These are phyloP conservation scores for Hyposoter didymator DNA, from an alignment of 2,888 invertebrate genomes.

Conservation along the genomic window DNA sequence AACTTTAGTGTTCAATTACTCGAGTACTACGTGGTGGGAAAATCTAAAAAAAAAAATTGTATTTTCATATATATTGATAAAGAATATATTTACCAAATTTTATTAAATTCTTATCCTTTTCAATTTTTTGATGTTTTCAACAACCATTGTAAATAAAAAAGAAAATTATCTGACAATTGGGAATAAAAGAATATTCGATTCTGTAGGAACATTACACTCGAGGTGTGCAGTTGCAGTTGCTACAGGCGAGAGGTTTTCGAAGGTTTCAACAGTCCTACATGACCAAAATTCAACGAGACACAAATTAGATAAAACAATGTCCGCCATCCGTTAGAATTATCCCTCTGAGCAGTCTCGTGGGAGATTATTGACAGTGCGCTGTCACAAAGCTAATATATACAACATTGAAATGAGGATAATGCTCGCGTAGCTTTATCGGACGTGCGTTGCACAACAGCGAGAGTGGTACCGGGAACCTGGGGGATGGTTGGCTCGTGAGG, in stretches of 20 bases:
- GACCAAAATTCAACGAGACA: background rate
- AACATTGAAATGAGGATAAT: conserved; percentile 58
- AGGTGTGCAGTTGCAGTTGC: background rate
- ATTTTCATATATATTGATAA: too few relatives aligned
- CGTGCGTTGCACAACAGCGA: conserved; percentile 36
- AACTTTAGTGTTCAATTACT: too few relatives aligned
- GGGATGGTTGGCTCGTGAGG: conserved; percentile 28
- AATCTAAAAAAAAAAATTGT: too few relatives aligned
- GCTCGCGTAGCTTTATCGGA: conserved; percentile 53
- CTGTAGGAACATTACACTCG: background rate
- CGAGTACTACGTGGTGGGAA: too few relatives aligned
- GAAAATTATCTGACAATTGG: too few relatives aligned
- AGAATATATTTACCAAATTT: too few relatives aligned
- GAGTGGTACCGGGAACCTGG: background rate
- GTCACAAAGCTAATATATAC: conserved; percentile 39
- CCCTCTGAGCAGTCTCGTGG: conserved; percentile 10
- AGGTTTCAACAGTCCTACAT: background rate
- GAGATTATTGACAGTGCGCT: conserved; percentile 41
- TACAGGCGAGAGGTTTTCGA: background rate
- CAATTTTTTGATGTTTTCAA: too few relatives aligned
- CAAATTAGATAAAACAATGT: conserved; percentile 45
- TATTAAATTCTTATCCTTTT: too few relatives aligned
- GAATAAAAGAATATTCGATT: background rate
- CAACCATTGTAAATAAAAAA: too few relatives aligned
- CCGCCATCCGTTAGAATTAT: conserved; percentile 12